Conservation (phyloP, 2,113 vertebrate species). For the Oreochromis aureus region DNA sequence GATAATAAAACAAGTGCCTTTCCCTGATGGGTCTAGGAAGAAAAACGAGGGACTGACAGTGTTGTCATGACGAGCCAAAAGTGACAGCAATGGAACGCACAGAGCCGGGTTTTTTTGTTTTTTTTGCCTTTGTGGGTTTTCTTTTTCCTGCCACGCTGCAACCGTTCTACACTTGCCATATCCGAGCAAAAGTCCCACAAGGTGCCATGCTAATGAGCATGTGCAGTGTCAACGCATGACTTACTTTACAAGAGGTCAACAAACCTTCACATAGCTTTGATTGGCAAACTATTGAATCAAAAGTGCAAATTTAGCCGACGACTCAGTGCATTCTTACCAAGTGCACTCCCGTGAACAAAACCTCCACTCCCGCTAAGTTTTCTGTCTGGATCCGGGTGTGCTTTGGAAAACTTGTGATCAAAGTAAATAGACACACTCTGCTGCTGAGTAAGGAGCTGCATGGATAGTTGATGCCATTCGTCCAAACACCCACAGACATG, state of each 20-base stretch:
- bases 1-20: slow-evolving; percentile 60
- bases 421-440: slow-evolving; percentile 42
- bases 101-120: background rate
- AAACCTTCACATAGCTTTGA: background rate
- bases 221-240: background rate
- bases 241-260: background rate
- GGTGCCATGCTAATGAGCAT: background rate
- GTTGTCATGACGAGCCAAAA: slow-evolving; percentile 36
- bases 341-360: background rate
- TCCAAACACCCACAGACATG: background rate
- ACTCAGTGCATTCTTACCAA: background rate
- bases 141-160: background rate
- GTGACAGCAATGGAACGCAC: slow-evolving; percentile 11
- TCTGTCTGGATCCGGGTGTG: slow-evolving; percentile 10
- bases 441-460: slow-evolving; percentile 16
- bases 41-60: slow-evolving; percentile 9
- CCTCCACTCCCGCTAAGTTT: background rate
- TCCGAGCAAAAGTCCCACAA: background rate
- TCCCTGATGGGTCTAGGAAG: slow-evolving; percentile 10
- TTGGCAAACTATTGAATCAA: background rate
- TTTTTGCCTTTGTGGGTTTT: background rate
- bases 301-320: background rate
- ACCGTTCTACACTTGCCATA: background rate
- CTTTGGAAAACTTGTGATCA: slow-evolving; percentile 35
- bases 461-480: background rate